Evolutionary conservation across 64 coral and sea anemone genomes (phyloP), one percentile per base, ranked within the genome.

Genomic region (Montipora sp.): DNA sequence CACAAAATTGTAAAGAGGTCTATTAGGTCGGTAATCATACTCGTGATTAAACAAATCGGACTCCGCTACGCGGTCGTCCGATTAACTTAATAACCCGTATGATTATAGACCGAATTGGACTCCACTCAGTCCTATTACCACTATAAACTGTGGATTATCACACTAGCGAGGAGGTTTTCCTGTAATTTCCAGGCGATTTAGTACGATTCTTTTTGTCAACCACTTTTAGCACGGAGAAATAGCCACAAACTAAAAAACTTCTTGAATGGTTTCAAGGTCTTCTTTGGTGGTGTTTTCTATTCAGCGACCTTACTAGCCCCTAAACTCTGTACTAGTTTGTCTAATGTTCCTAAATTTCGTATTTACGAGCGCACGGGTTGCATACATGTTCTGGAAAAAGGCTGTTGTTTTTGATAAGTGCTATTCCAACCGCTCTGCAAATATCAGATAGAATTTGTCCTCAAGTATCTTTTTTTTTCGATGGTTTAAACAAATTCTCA

Each of bases 281-380:
- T 51, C 73, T 22, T 79, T 90, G 88, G 88, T 36, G 49, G 27
- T 27, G 27, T 61, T 79, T 77, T 65, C 14, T 14, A 90, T 46
- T 47, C 65, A 22, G n/a, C 47, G 27, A 27, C 27, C 27, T 27
- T 27, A 27, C 27, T 27, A 23, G 65, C 76, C 57, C 61, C 10
- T 58, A 14, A 90, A 80, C n/a, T 70, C 20, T 81, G 24, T 73
- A 81, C 50, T 14, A 80, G 15, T 19, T 51, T 15, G 57, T 90
- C 80, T 50, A 90, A 69, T 19, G 75, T 63, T 80, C 59, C 65
- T 69, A 81, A 81, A 51, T 81, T 90, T 74, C 77, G 24, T 24
- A 90, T 90, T 81, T 90, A 8, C 61, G 63, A 43, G 89, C 89
- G 78, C 89, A 81, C 50, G 60, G 63, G 73, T 90, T 90, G 19